Percentiles rank a stretch among this genome's conserved stretches.
phyloP scores from a whole-genome alignment of 2,113 vertebrate species.

The Mola mola region DNA sequence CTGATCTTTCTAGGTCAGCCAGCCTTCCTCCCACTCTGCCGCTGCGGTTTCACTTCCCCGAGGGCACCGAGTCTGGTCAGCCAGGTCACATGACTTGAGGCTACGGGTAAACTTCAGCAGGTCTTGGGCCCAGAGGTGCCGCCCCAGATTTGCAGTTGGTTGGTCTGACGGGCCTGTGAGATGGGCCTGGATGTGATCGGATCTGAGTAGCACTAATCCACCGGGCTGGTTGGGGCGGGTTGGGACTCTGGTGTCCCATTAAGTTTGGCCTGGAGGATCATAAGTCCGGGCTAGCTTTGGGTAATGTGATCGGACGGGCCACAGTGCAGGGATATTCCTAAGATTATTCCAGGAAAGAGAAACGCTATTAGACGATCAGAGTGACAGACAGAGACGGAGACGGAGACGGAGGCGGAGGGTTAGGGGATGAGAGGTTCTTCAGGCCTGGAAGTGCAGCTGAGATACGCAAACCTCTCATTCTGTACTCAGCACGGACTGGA shows the following conservation, averaged over 20 bases:
- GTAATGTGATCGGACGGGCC: conserved; percentile 71
- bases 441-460: no score
- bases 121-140: conserved; percentile 78
- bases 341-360: conserved; percentile 45
- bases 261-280: conserved; percentile 79
- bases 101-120: conserved; percentile 78
- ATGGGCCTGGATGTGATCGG: conserved; percentile 63
- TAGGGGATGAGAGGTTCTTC: conserved; percentile 2
- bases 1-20: conserved; percentile 72
- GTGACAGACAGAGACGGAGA: conserved; percentile 7
- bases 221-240: conserved; percentile 78
- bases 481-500: no score
- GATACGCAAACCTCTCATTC: no score
- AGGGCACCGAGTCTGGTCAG: conserved; percentile 62
- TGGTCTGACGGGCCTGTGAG: conserved; percentile 62
- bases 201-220: conserved; percentile 76
- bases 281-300: conserved; percentile 73
- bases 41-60: conserved; percentile 54
- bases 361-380: conserved; percentile 52
- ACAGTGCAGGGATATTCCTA: conserved; percentile 21
- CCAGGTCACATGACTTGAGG: conserved; percentile 61
- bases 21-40: conserved; percentile 32
- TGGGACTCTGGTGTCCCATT: conserved; percentile 83
- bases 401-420: no score
- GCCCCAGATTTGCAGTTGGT: conserved; percentile 73